Evolutionary conservation across 2,797 vertebrate genomes (phyloP).

Genomic region (Hippocampus kuda): DNA sequence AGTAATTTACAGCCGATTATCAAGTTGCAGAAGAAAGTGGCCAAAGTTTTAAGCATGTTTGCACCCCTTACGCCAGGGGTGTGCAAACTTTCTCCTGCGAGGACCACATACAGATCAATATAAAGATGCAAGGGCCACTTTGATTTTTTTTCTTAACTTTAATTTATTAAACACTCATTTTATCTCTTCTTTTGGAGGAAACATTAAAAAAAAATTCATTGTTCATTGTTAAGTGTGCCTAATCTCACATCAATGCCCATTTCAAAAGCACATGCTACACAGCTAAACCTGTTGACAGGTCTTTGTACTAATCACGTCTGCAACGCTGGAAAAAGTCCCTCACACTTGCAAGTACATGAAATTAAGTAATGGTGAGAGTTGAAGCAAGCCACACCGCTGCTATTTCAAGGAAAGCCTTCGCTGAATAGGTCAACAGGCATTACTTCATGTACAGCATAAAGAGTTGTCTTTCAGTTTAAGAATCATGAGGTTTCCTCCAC

Average conservation of each 20-base stretch:
- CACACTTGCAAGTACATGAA: slow-evolving; percentile 32
- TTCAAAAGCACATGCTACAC: neutral
- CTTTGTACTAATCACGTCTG: slow-evolving; percentile 25
- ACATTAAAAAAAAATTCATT: neutral
- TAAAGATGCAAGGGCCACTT: too few species aligned
- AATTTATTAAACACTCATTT: neutral
- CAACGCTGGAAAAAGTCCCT: slow-evolving; percentile 35
- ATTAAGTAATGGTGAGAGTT: slow-evolving; percentile 39
- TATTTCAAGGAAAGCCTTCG: slow-evolving; percentile 36
- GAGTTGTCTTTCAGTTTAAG: slow-evolving; percentile 55
- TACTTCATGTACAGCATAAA: slow-evolving; percentile 64
- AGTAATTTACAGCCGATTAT: slow-evolving; percentile 16
- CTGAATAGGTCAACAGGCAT: slow-evolving; percentile 60
- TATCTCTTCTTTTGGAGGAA: too few species aligned
- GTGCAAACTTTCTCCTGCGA: too few species aligned
- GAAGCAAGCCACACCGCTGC: slow-evolving; percentile 36
- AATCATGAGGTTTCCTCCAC: slow-evolving; percentile 62
- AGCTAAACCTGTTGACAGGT: slow-evolving; percentile 22
- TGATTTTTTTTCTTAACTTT: too few species aligned
- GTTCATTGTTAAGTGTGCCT: slow-evolving; percentile 14
- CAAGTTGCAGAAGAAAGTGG: slow-evolving; percentile 1
- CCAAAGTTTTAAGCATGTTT: neutral
- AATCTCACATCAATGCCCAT: slow-evolving; percentile 11
- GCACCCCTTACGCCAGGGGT: neutral
- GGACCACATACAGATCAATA: neutral